Evolutionary conservation across 1,140 invertebrate genomes (phyloP), one percentile per base, ranked within the genome.

Genomic region (Apis florea): DNA sequence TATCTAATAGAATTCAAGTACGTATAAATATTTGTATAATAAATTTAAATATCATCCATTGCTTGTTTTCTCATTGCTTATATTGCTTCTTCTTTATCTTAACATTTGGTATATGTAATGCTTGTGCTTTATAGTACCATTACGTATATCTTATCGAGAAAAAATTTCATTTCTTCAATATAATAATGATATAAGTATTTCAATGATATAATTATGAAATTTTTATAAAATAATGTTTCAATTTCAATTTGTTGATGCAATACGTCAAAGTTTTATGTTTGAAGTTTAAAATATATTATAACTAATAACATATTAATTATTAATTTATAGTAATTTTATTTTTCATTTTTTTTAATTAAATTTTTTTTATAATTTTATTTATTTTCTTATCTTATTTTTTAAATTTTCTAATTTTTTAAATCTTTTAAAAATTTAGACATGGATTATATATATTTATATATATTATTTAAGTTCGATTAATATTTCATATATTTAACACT

Each of bases 1-100:
- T 93, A 63, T 92, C 90, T 1, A 88, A 79, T 49, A 91, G 89
- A 86, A 92, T 93, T 74, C 91, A 93, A 80, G 93, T 94, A 90
- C 26, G 90, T 90, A 79, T 61, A 40, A 15, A 10, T 63, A 63
- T 63, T 51, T 74, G 24, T 77, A 24, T 78, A 82, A 40, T 84
- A 84, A 85, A 61, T 83, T 87, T 74, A 54, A 58, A 77, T 85
- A 89, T 86, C 84, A 89, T 84, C 72, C 87, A 90, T 90, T 83
- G 87, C 89, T 91, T 91, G 83, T 84, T 86, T 84, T 76, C 85
- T 89, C 83, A 84, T 82, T 67, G 90, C 90, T 91, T 91, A 26
- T 83, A 84, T 81, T 87, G 81, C 86, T 85, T 88, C 83, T 88
- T 91, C 89, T 82, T 88, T 83, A 89, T 82, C 80, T 88, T 89